Conservation (phyloP, 2,888 invertebrate genomes). For the Euclidia mi region DNA sequence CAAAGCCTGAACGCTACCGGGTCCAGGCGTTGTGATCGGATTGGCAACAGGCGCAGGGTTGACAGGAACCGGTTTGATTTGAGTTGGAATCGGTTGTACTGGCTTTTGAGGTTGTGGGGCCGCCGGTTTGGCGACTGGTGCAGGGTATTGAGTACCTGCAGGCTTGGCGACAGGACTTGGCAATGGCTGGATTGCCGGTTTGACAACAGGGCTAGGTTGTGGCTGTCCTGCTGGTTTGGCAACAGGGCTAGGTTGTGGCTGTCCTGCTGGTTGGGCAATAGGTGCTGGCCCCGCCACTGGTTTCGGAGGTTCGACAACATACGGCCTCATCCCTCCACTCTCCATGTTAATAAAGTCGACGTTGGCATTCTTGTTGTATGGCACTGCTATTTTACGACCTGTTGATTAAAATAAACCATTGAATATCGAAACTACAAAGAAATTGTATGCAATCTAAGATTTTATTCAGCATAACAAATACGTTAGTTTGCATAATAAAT, state of each 20-base stretch:
- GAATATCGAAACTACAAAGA: too few relatives aligned
- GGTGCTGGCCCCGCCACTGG: conserved; percentile 27
- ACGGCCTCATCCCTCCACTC: conserved; percentile 63
- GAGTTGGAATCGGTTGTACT: conserved; percentile 48
- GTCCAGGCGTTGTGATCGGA: conserved; percentile 79
- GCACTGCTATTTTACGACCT: conserved; percentile 54
- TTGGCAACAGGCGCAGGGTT: conserved; percentile 67
- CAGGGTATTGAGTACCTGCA: conserved; percentile 22
- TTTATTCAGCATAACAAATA: too few relatives aligned
- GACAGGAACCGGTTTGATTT: conserved; percentile 74
- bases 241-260: conserved; percentile 46
- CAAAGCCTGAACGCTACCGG: conserved; percentile 80
- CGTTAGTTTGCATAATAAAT: too few relatives aligned
- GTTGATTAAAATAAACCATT: conserved; percentile 7
- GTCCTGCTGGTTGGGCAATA: conserved; percentile 34
- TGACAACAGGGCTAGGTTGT: conserved; percentile 43
- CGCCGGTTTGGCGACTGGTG: conserved; percentile 36
- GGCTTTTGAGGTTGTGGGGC: conserved; percentile 34
- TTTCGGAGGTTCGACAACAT: conserved; percentile 28
- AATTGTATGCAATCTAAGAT: too few relatives aligned
- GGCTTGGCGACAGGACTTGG: conserved; percentile 36
- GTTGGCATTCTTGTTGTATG: conserved; percentile 83
- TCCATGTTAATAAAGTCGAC: conserved; percentile 86
- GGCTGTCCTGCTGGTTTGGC: conserved; percentile 36
- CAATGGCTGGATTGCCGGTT: conserved; percentile 35